Evolutionary conservation across 2,888 invertebrate genomes (phyloP), one percentile per base, ranked within the genome.

Genomic region (Andrena chrysosceles): DNA sequence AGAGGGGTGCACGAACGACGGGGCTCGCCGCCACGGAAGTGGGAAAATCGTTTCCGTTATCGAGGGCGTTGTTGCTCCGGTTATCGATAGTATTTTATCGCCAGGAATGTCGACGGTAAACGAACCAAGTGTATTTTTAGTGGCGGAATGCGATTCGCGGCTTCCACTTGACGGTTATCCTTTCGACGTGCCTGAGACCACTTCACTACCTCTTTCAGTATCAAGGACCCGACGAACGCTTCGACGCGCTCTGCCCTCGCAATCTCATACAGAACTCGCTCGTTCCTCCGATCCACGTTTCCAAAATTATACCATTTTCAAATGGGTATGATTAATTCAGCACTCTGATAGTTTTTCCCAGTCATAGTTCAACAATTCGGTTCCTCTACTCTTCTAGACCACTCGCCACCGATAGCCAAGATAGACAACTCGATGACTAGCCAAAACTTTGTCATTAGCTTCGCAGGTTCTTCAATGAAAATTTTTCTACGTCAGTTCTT

Each of bases 191-290:
- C 49, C 81, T 31, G 70, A 59, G 68, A 64, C 73, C 69, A 70
- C 78, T 78, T 85, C 75, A 16, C 68, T 77, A 1, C 49, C 68
- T 66, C 70, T 74, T 35, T 69, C 52, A 52, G 59, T 81, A 79
- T 85, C 68, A 69, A 76, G 76, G 71, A 71, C 60, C 62, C 16
- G 70, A 71, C 20, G 70, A 69, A 77, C 60, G 62, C 29, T 56
- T 69, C 62, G 78, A 67, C 74, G 67, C 67, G 68, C 68, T 69
- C 70, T 35, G 42, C 42, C 42, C 13, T 16, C 56, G 56, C 10
- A 56, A 4, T 56, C 56, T 20, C 23, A 1, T 4, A 26, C 4
- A 26, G 23, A 13, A 56, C 56, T 56, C 10, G 26, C 56, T 10
- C 3, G 56, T 13, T 56, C 56, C 56, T 26, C 10, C 1, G 23